A percentile compares a stretch with the other conserved stretches of the same genome.
Conservation (phyloP, 2,888 invertebrate species). For the Euplagia quadripunctaria region DNA sequence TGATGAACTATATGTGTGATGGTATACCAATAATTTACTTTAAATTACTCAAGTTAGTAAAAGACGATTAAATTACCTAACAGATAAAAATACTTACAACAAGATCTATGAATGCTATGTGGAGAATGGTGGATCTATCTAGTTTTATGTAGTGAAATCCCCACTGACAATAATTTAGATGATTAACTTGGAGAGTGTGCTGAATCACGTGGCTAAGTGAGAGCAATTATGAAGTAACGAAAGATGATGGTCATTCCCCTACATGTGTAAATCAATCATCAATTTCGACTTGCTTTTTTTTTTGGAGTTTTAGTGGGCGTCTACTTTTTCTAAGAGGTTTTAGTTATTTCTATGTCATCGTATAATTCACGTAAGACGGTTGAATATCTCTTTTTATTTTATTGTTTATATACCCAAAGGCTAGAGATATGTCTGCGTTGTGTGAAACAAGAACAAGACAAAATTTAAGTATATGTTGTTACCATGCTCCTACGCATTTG, state of each 20-base stretch:
- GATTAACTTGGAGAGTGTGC: slow-evolving; percentile 9
- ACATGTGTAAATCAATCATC: background rate
- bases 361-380: no score
- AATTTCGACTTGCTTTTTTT: background rate
- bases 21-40: no score
- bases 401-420: no score
- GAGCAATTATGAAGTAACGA: slow-evolving; percentile 6
- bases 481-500: no score
- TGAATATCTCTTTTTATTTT: no score
- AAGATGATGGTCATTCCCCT: background rate
- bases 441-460: no score
- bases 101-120: background rate
- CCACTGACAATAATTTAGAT: background rate
- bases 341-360: no score
- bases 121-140: background rate
- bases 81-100: background rate
- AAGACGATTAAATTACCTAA: background rate
- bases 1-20: no score
- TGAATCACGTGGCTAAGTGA: slow-evolving; percentile 10
- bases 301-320: background rate
- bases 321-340: no score
- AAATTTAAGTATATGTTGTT: no score
- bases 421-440: no score
- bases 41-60: background rate
- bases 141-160: slow-evolving; percentile 10